A percentile compares a stretch with the other conserved stretches of the same genome.
These are phyloP conservation scores for Peromyscus leucopus DNA, from an alignment of 2,113 vertebrate species.

Conservation along the genomic window DNA sequence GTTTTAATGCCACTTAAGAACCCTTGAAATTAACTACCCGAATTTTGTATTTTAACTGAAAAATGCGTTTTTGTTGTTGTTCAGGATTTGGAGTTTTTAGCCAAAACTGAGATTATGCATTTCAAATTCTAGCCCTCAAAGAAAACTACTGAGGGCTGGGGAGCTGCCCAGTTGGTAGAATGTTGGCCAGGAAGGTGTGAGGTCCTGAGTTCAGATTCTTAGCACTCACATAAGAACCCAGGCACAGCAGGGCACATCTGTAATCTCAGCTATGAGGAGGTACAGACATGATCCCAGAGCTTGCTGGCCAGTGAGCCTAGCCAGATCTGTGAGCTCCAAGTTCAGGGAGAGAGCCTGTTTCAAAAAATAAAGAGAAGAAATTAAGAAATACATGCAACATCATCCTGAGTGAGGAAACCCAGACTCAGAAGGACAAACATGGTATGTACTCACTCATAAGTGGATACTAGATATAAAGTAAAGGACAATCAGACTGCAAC, in stretches of 20 bases:
- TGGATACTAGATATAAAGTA: too few species aligned
- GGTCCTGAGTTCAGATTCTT: background rate
- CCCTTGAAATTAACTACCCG: slow-evolving; percentile 42
- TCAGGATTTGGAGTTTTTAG: background rate
- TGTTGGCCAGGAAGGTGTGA: background rate
- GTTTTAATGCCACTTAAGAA: slow-evolving; percentile 14
- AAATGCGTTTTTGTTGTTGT: background rate
- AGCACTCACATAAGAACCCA: background rate
- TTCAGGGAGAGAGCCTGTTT: background rate
- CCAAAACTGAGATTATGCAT: slow-evolving; percentile 31
- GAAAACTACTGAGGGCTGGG: background rate
- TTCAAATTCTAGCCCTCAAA: background rate
- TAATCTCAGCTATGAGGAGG: background rate
- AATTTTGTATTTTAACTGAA: slow-evolving; percentile 55
- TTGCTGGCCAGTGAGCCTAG: background rate
- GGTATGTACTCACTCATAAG: too few species aligned
- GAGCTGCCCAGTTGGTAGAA: too few species aligned
- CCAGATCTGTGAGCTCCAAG: background rate
- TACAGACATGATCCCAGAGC: background rate
- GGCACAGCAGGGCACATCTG: background rate
- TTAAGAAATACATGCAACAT: background rate
- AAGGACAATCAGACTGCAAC: too few species aligned
- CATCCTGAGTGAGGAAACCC: too few species aligned
- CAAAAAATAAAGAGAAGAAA: background rate
- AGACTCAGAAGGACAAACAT: too few species aligned